These are phyloP conservation scores for crab-eating macaque (Macaca fascicularis) DNA, from an alignment of 2,113 vertebrate genomes.

Conservation along the genomic window DNA sequence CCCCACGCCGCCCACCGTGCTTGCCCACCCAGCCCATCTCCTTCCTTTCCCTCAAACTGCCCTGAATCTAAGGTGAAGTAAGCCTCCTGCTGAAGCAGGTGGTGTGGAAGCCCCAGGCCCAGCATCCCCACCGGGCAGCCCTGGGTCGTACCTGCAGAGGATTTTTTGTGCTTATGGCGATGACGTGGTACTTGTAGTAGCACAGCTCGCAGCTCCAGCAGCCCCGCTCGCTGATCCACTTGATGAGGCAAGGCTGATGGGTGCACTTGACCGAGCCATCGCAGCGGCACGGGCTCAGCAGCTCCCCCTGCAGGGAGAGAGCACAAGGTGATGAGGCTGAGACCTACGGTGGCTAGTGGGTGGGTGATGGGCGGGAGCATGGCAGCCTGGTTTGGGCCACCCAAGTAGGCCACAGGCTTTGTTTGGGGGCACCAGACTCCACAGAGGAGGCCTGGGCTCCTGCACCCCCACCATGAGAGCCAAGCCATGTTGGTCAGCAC, in stretches of 20 bases:
- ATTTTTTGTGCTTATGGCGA: conserved; percentile 99
- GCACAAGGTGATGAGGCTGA: not conserved
- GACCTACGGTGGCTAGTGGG: fast-evolving
- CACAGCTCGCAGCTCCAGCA: conserved; percentile 99
- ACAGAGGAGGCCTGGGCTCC: not conserved
- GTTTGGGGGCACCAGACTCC: not conserved
- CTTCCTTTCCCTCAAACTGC: not conserved
- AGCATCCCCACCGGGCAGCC: not conserved
- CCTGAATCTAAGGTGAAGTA: not conserved
- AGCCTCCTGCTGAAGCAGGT: fast-evolving
- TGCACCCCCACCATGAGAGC: fast-evolving
- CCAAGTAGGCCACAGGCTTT: not conserved
- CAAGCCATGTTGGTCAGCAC: not conserved
- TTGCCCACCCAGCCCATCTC: not conserved
- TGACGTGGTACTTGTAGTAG: conserved; percentile 99
- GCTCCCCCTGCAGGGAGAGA: conserved; percentile 91
- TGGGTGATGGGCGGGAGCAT: not conserved
- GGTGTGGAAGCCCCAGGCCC: not conserved
- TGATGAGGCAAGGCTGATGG: conserved; percentile 99
- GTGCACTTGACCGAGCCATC: conserved; percentile 97
- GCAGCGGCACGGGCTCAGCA: conserved; percentile 97
- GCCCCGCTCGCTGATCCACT: conserved; percentile 98
- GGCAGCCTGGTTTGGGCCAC: not conserved
- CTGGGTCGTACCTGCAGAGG: conserved; percentile 93
- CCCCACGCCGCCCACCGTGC: not conserved